Conservation (phyloP, 37 sponge, comb jelly and placozoan species). For the Halichondria panicea region DNA sequence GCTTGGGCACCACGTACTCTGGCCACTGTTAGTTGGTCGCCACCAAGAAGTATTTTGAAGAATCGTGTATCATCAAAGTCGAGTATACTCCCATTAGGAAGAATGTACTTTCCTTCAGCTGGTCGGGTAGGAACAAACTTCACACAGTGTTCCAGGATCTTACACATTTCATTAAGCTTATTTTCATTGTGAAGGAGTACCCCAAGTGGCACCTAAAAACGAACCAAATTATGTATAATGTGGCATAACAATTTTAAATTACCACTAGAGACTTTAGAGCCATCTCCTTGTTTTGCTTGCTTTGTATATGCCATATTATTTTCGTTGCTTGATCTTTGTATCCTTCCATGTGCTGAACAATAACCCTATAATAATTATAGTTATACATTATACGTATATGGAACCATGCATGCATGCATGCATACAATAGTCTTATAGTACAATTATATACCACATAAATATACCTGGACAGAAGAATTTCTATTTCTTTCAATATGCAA, state of each 20-base stretch:
- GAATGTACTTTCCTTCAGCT: background rate
- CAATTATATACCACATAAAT: background rate
- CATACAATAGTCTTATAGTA: too few relatives aligned
- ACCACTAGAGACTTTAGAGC: slow-evolving; percentile 18
- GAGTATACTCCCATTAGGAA: slow-evolving; percentile 3
- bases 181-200: slow-evolving; percentile 31
- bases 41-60: slow-evolving; percentile 12
- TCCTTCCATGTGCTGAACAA: background rate
- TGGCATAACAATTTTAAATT: background rate
- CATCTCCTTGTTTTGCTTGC: slow-evolving; percentile 14
- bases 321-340: slow-evolving; percentile 15
- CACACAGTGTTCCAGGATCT: slow-evolving; percentile 9
- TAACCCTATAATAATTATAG: background rate
- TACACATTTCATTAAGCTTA: slow-evolving; percentile 38
- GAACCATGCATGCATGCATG: background rate
- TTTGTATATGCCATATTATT: slow-evolving; percentile 10
- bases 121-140: slow-evolving; percentile 14
- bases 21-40: slow-evolving; percentile 37
- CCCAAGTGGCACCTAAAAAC: slow-evolving; percentile 43
- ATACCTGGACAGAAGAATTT: background rate
- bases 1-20: slow-evolving; percentile 16
- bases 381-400: background rate
- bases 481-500: background rate
- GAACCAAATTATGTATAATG: background rate
- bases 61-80: slow-evolving; percentile 15